Evolutionary conservation across 2,113 vertebrate species (phyloP), one percentile per base, ranked within the genome.

Genomic region (Falco punctatus): DNA sequence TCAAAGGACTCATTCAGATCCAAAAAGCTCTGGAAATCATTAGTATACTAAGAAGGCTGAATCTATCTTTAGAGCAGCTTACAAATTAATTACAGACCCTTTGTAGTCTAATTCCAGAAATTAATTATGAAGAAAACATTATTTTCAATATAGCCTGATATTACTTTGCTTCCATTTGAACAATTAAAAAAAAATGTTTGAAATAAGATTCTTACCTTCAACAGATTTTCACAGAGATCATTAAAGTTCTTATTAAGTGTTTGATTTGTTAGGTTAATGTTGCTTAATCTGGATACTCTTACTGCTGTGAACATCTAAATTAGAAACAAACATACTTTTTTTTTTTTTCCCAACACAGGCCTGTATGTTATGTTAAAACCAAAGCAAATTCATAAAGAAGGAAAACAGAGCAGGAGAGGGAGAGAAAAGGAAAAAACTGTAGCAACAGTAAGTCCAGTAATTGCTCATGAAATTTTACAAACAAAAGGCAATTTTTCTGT

Each of bases 271-370:
- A 99, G 98, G 94, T 99, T 99, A 77, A 97, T 94, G 78, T 98
- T 99, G 97, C 97, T 99, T 95, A 99, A 97, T 95, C 99, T 98
- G 85, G 99, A 98, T 40, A 99, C 99, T 97, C 99, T 98, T 73
- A 99, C 99, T 13, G 99, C 99, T 32, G 99, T 99, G 97, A 99
- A 99, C 99, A 99, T 99, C 99, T 99, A 94, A 90, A 97, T 74
- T 52, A 67, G 49, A 96, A 61, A 97, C 15, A 94, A 27, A 92
- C 30, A 23, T 27, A 28, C 12, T 90, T 18, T 8, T 5, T 5
- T n/a, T 52, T 73, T 65, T 61, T 57, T 58, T 44, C 5, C 16
- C 52, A 85, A 24, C 9, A 58, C 13, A 72, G 13, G 52, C 6
- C 14, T 74, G 15, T 6, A 58, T n/a, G 22, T 78, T 58, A 17